Percentiles rank a stretch among this genome's conserved stretches.
phyloP scores from a whole-genome alignment of 2,888 invertebrate genomes.

The Nephrotoma flavescens region DNA sequence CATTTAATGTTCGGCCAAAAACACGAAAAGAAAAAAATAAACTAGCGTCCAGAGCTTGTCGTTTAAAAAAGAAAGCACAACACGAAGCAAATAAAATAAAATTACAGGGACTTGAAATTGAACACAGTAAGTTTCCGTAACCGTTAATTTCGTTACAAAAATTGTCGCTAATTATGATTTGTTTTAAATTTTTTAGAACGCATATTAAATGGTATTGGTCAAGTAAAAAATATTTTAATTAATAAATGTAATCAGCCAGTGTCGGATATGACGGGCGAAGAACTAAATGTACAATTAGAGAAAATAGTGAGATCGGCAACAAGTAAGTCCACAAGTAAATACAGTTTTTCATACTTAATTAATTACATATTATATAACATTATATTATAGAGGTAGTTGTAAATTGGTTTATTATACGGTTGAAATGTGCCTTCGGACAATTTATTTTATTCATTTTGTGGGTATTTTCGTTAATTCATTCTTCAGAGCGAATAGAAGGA shows the following conservation, averaged over 20 bases:
- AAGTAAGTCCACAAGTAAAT: constrained; percentile 38
- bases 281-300: constrained; percentile 55
- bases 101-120: constrained; percentile 79
- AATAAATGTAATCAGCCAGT: constrained; percentile 36
- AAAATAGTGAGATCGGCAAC: constrained; percentile 52
- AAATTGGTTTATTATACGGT: no score
- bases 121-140: constrained; percentile 69
- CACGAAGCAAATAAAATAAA: constrained; percentile 98
- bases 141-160: neutral
- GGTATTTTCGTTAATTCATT: no score
- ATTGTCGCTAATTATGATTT: neutral
- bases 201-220: constrained; percentile 58
- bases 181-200: constrained; percentile 43
- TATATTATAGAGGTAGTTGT: no score
- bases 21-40: constrained; percentile 98
- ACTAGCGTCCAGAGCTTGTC: constrained; percentile 88
- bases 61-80: constrained; percentile 96
- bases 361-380: neutral
- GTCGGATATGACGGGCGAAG: constrained; percentile 28
- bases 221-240: constrained; percentile 59
- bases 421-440: no score
- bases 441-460: no score
- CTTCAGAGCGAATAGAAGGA: no score
- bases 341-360: neutral
- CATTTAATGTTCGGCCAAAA: constrained; percentile 75